These are phyloP conservation scores for Germaria angustata DNA, from an alignment of 2,888 invertebrate species.

Conservation along the genomic window DNA sequence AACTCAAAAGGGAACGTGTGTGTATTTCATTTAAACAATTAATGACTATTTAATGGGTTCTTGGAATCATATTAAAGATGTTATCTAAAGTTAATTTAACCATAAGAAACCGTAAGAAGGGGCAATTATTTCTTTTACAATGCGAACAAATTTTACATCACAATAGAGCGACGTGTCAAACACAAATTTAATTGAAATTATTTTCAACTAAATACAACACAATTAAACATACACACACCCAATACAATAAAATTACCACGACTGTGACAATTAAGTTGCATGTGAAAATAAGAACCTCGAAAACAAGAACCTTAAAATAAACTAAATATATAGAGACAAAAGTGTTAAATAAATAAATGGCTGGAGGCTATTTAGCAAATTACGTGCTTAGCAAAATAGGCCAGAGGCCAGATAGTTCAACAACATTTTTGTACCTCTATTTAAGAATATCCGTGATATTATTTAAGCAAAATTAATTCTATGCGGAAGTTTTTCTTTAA, in stretches of 20 bases:
- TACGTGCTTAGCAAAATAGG: neutral
- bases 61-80: neutral
- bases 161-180: conserved; percentile 23
- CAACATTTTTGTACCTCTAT: conserved; percentile 6
- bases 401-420: conserved; percentile 34
- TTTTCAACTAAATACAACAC: conserved; percentile 26
- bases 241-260: neutral
- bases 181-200: conserved; percentile 34
- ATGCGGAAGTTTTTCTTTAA: neutral
- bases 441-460: conserved; percentile 1
- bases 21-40: neutral
- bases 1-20: neutral
- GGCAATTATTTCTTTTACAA: no score
- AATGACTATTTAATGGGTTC: conserved; percentile 3
- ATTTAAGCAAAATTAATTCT: neutral
- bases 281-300: neutral
- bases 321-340: no score
- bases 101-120: neutral
- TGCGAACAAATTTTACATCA: neutral
- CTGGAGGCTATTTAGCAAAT: conserved; percentile 22
- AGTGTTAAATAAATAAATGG: neutral
- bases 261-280: neutral
- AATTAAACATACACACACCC: no score
- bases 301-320: neutral
- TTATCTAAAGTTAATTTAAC: neutral